These are phyloP conservation scores for Channallabes apus DNA, from an alignment of 2,797 vertebrate genomes.

Conservation along the genomic window DNA sequence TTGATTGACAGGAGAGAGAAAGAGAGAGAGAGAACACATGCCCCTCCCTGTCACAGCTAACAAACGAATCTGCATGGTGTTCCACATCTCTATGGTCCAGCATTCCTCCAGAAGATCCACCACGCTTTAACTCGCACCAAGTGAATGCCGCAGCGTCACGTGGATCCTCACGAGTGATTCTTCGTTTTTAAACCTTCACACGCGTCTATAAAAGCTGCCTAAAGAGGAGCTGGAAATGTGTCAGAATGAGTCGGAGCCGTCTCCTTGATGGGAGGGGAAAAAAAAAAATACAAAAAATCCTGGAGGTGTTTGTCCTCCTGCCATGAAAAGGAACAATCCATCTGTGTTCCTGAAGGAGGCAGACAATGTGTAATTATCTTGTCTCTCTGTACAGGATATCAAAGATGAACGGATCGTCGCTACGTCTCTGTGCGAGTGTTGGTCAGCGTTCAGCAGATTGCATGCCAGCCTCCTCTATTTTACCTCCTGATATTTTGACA, in stretches of 20 bases:
- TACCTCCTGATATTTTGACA: not conserved
- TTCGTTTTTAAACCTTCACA: not conserved
- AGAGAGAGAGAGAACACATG: not conserved
- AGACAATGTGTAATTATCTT: slow-evolving; percentile 43
- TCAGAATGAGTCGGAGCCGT: slow-evolving; percentile 1
- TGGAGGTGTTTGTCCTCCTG: not conserved
- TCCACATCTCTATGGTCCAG: not conserved
- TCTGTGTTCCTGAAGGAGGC: slow-evolving; percentile 27
- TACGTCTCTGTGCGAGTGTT: not conserved
- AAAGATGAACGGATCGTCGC: slow-evolving; percentile 6
- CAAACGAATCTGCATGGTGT: not conserved
- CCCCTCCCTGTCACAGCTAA: not conserved
- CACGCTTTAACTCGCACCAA: not conserved
- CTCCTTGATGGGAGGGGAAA: not conserved
- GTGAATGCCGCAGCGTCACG: not conserved
- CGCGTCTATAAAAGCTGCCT: not conserved
- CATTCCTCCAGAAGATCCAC: not conserved
- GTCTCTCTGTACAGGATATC: slow-evolving; percentile 16
- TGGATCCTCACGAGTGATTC: not conserved
- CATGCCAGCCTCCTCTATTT: not conserved
- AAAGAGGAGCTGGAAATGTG: not conserved
- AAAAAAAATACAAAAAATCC: not conserved
- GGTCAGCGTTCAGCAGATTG: not conserved
- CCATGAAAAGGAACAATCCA: slow-evolving; percentile 16
- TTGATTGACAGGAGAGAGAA: not conserved